Percentiles rank a stretch among this genome's conserved stretches.
These are phyloP conservation scores for Scyliorhinus canicula DNA, from an alignment of 2,797 vertebrate genomes.

Conservation along the genomic window DNA sequence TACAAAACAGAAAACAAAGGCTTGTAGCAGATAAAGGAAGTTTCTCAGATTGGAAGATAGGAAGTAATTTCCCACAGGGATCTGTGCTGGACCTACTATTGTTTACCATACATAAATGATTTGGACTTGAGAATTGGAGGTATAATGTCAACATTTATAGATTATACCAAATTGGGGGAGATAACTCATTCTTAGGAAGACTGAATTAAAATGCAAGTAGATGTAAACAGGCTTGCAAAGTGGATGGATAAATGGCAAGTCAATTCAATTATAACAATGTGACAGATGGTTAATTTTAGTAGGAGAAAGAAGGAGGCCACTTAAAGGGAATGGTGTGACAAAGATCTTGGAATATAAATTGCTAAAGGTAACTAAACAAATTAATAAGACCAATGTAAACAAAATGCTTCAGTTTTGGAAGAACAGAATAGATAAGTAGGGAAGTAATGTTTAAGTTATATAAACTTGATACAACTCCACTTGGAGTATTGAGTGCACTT, in stretches of 20 bases:
- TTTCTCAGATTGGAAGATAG: neutral
- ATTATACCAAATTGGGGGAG: neutral
- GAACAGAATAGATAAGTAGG: too few species aligned
- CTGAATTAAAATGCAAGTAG: neutral
- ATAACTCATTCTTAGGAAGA: neutral
- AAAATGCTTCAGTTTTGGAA: too few species aligned
- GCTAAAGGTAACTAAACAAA: too few species aligned
- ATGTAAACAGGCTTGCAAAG: neutral
- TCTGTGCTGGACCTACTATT: neutral
- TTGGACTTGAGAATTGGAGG: neutral
- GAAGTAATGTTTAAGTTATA: too few species aligned
- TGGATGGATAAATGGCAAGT: neutral
- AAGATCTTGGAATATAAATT: too few species aligned
- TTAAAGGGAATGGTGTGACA: too few species aligned
- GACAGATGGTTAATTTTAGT: neutral
- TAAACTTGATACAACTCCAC: too few species aligned
- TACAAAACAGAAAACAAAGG: neutral
- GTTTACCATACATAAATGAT: neutral
- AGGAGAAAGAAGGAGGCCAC: neutral
- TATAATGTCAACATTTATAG: neutral
- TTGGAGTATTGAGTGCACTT: too few species aligned
- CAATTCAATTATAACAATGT: neutral
- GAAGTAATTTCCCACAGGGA: neutral
- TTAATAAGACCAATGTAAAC: too few species aligned
- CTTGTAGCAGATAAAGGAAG: neutral